Evolutionary conservation across 2,888 invertebrate species (phyloP), one percentile per base, ranked within the genome.

Genomic region (Apodemia mormo): DNA sequence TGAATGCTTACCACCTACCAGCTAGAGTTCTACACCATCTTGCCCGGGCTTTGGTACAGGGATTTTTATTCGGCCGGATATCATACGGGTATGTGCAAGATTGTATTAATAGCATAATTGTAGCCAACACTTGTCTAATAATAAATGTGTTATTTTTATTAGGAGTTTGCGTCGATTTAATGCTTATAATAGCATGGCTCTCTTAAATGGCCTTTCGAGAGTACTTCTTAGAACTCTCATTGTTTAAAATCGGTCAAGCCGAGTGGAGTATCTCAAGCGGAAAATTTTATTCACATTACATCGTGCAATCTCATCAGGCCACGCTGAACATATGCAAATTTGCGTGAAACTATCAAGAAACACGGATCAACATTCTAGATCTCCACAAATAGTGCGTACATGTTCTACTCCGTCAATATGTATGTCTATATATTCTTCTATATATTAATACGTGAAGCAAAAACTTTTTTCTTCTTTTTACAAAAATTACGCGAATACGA

Each of bases 231-330:
- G 61, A 33, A 64, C 30, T 37, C 61, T 64, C 14, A 30, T 58
- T 33, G 61, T 64, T 8, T 37, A 64, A 64, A 64, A 14, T 64
- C 61, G 61, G 61, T 37, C 61, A n/a, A 64, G 14, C 61, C n/a
- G 14, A 37, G 61, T 33, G n/a, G 14, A 64, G 61, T 54, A 69
- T 73, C 71, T 82, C 80, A 78, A 80, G 84, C 82, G 83, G 81
- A 83, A 87, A 87, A 87, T 85, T 78, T 83, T 83, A 86, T 86
- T 82, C 80, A 81, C 81, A 79, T 80, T 81, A 77, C 76, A 76
- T 75, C 75, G 79, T 80, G 78, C 81, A 81, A 83, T 82, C 83
- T 83, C 86, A 85, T 86, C 83, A 77, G 83, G 81, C 81, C 82
- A 81, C 76, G 74, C 74, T 74, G 70, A 78, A 73, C 75, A 75